Evolutionary conservation across 2,888 invertebrate genomes (phyloP), one percentile per base, ranked within the genome.

Genomic region (Thymelicus acteon): DNA sequence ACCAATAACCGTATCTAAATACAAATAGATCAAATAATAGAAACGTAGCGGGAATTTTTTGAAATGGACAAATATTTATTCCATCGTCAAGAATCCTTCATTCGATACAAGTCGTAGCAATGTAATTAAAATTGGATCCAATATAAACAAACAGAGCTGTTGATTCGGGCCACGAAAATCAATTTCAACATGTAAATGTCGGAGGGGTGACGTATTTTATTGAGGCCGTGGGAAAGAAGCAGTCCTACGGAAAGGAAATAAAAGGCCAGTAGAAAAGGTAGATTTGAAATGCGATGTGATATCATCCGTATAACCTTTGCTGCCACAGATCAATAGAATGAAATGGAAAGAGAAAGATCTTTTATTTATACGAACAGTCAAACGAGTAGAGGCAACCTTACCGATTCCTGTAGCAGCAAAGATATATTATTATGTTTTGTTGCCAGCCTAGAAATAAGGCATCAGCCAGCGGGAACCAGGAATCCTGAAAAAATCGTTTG

Each of bases 71-170:
- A 63, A 63, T 37, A 63, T 63, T 63, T 52, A 13, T 63, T 37
- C 15, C 12, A 31, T 15, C 13, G 37, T 49, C 63, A 63, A 54
- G 31, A 31, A 52, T 49, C 52, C 6, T 67, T 61, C 48, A 61
- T 61, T 67, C 40, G n/a, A 54, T 67, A 61, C 60, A 61, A 67
- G 24, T 67, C 44, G 40, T 19, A 24, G 67, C 52, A 39, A 54
- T 67, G 67, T 64, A 64, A 64, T 64, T 64, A 64, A 64, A 64
- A 64, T 19, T 64, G 64, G 49, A 54, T 54, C 64, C 40, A 64
- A 64, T 54, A 52, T 37, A 64, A 54, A 64, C 54, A 64, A 64
- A 64, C 52, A 64, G 40, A 19, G 15, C 63, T 64, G 49, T 52
- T 52, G 52, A 64, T 39, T 40, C 54, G 52, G 54, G 64, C 54